Conservation (phyloP, 2,113 vertebrate genomes). For the Rhombomys opimus region DNA sequence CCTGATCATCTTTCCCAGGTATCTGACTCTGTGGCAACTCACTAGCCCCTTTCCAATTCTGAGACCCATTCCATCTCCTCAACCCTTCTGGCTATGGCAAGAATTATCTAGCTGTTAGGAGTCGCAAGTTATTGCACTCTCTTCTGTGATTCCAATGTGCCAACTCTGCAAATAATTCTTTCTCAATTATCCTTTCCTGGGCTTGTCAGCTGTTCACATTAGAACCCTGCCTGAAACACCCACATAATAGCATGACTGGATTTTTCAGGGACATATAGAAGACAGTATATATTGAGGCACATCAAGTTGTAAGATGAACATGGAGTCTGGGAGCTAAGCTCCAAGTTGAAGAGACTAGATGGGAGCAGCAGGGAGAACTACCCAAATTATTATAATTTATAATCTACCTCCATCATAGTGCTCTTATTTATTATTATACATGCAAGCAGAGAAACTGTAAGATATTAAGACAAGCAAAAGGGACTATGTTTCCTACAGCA, state of each 20-base stretch:
- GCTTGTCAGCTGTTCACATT: not conserved
- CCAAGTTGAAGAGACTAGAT: not conserved
- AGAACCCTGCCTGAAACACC: not conserved
- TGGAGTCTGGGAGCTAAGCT: not conserved
- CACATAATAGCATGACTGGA: not conserved
- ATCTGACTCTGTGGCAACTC: not conserved
- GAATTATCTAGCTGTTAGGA: not conserved
- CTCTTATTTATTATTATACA: not conserved
- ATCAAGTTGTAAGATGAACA: not conserved
- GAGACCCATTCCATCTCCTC: not conserved
- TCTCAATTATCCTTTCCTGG: not conserved
- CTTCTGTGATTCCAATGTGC: not conserved
- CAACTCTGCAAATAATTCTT: slow-evolving; percentile 51
- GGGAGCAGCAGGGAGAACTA: not conserved
- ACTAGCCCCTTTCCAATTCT: not conserved
- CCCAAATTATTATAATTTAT: slow-evolving; percentile 21
- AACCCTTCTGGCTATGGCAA: not conserved
- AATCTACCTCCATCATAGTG: not conserved
- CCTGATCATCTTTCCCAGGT: not conserved
- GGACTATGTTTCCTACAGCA: not conserved
- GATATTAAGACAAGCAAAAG: not conserved
- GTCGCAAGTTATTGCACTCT: not conserved
- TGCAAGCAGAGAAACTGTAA: not conserved
- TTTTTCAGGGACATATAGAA: slow-evolving; percentile 19
- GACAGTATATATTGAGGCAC: not conserved